Percentiles rank a stretch among this genome's conserved stretches.
These are phyloP conservation scores for Hylaeus volcanicus DNA, from an alignment of 1,140 invertebrate genomes.

Conservation along the genomic window DNA sequence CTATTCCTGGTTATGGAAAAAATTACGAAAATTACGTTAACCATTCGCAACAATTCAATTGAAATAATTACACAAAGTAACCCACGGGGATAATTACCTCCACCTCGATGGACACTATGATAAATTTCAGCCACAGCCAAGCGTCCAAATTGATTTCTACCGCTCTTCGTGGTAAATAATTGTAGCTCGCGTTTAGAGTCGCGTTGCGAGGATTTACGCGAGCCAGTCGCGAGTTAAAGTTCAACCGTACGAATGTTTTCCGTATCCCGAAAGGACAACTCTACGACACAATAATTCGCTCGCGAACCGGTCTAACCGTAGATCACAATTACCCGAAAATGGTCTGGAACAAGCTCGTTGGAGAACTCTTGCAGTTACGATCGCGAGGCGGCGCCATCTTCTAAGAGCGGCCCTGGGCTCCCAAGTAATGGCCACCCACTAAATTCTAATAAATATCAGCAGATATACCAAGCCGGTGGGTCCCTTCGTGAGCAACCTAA, in stretches of 20 bases:
- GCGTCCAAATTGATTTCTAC: no score
- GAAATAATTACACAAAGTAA: no score
- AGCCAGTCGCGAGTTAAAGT: background rate
- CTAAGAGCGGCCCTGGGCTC: slow-evolving; percentile 38
- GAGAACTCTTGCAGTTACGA: slow-evolving; percentile 52
- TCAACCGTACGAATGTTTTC: slow-evolving; percentile 24
- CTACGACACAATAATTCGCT: slow-evolving; percentile 48
- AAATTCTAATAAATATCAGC: slow-evolving; percentile 67
- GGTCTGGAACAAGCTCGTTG: slow-evolving; percentile 46
- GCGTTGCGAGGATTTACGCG: no score
- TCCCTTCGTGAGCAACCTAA: slow-evolving; percentile 54
- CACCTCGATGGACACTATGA: no score
- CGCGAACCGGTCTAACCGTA: slow-evolving; percentile 42
- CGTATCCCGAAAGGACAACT: slow-evolving; percentile 14
- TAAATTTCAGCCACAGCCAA: no score
- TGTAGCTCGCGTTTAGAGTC: background rate
- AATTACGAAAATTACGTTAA: no score
- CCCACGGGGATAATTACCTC: no score
- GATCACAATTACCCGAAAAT: slow-evolving; percentile 64
- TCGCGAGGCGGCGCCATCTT: slow-evolving; percentile 36
- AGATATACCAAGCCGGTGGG: slow-evolving; percentile 29
- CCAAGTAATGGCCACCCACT: slow-evolving; percentile 50
- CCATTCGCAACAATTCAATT: no score
- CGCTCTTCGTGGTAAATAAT: background rate
- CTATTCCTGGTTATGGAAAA: no score